Evolutionary conservation across 2,888 invertebrate genomes (phyloP), one percentile per base, ranked within the genome.

Genomic region (Elegia similella): DNA sequence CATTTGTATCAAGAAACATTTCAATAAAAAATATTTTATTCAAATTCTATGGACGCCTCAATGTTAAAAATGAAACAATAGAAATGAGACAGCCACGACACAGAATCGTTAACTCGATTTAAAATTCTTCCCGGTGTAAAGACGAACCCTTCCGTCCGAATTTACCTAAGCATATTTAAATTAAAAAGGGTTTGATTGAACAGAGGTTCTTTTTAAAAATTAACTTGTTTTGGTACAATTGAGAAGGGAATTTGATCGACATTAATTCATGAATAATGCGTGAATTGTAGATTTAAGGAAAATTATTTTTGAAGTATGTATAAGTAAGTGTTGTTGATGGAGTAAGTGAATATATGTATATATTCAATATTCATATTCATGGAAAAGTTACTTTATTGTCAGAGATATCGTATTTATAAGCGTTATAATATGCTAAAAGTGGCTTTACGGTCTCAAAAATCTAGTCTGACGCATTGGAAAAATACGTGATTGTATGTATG

Each of bases 111-210:
- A n/a, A n/a, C 38, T 38, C n/a, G 38, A 38, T 38, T 38, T 38
- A 38, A 38, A 34, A 10, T 34, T 34, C 34, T 34, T 34, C 34
- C 3, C 34, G 34, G 34, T 34, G 34, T 34, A 38, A 38, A 38
- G 38, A 38, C n/a, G 38, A 12, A 12, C n/a, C n/a, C 6, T 17
- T 34, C 16, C 15, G n/a, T 13, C 7, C 30, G 1, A 50, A 50
- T 50, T 50, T 30, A 15, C 50, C 32, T 30, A 50, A 50, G 8
- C 13, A 15, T 50, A 50, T 34, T 50, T 34, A 50, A 34, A 50
- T 34, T 50, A 13, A 48, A 50, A 50, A 50, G 34, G 10, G 50
- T 15, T 50, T 50, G 34, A 50, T 50, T 50, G 50, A 32, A 50
- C 32, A 34, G 16, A 50, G 30, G 13, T 50, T 50, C 50, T 15